These are phyloP conservation scores for Cathartes aura DNA, from an alignment of 2,113 vertebrate species.

Conservation along the genomic window DNA sequence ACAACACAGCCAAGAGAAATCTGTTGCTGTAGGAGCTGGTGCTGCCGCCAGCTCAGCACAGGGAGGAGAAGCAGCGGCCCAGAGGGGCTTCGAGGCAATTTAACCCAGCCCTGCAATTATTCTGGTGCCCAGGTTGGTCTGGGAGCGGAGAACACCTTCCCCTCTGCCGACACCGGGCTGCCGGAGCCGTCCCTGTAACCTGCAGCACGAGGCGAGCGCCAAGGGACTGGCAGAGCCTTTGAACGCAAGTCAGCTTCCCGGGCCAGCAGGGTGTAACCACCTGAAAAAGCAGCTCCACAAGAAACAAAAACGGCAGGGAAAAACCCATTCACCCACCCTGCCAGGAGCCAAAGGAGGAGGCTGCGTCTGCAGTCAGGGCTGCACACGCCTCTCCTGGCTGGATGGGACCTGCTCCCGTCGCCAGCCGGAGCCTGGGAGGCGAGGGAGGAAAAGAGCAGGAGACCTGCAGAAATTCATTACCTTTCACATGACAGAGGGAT, in stretches of 20 bases:
- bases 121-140: background rate
- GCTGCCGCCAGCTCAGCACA: background rate
- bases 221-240: conserved; percentile 40
- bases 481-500: conserved; percentile 39
- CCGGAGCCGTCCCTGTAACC: background rate
- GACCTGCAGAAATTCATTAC: conserved; percentile 51
- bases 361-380: conserved; percentile 24
- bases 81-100: background rate
- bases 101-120: background rate
- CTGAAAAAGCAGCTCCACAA: conserved; percentile 49
- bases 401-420: background rate
- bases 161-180: fast-evolving
- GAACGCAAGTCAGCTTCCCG: conserved; percentile 16
- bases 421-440: background rate
- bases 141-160: background rate
- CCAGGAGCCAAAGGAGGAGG: conserved; percentile 54
- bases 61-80: background rate
- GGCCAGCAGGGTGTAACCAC: conserved; percentile 41
- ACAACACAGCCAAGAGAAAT: background rate
- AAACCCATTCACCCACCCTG: conserved; percentile 40
- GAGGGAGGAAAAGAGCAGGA: background rate
- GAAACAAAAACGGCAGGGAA: conserved; percentile 39
- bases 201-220: background rate
- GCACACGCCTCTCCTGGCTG: conserved; percentile 1
- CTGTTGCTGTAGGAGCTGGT: background rate